phyloP scores from a whole-genome alignment of 2,888 invertebrate species.

The Vanessa cardui region DNA sequence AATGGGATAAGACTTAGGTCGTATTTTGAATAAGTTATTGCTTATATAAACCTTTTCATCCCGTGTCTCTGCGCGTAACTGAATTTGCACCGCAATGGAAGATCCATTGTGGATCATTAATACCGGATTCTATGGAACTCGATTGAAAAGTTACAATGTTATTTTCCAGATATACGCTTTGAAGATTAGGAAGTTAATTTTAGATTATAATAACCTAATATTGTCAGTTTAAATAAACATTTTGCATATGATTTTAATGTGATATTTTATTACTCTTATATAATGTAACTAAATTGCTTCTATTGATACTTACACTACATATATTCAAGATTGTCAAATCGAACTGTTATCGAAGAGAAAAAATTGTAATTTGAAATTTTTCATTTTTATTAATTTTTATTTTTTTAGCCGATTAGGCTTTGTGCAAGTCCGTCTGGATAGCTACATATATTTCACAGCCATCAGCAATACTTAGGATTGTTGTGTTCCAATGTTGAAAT shows the following conservation, averaged over 20 bases:
- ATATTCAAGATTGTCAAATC: no score
- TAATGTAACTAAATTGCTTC: neutral
- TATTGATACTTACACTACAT: neutral
- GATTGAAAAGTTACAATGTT: slow-evolving; percentile 43
- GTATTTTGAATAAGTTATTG: slow-evolving; percentile 40
- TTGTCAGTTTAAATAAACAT: slow-evolving; percentile 26
- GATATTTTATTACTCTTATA: neutral
- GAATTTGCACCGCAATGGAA: slow-evolving; percentile 51
- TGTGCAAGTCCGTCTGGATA: no score
- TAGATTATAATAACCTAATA: slow-evolving; percentile 36
- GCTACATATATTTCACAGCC: no score
- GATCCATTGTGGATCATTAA: slow-evolving; percentile 51
- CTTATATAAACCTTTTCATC: slow-evolving; percentile 40
- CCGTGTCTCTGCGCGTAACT: slow-evolving; percentile 43
- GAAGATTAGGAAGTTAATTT: slow-evolving; percentile 40
- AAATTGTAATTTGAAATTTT: no score
- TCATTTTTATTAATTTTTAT: no score
- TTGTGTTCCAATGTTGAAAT: no score
- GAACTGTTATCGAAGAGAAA: no score
- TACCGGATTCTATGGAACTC: slow-evolving; percentile 49
- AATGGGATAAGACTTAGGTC: slow-evolving; percentile 45
- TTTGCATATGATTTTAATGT: slow-evolving; percentile 25
- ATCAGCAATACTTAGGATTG: no score
- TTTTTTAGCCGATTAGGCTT: no score
- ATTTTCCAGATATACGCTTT: slow-evolving; percentile 42